A percentile compares a stretch with the other conserved stretches of the same genome.
Evolutionary conservation across 2,888 invertebrate genomes (phyloP).

Genomic region (Branchellion lobata): DNA sequence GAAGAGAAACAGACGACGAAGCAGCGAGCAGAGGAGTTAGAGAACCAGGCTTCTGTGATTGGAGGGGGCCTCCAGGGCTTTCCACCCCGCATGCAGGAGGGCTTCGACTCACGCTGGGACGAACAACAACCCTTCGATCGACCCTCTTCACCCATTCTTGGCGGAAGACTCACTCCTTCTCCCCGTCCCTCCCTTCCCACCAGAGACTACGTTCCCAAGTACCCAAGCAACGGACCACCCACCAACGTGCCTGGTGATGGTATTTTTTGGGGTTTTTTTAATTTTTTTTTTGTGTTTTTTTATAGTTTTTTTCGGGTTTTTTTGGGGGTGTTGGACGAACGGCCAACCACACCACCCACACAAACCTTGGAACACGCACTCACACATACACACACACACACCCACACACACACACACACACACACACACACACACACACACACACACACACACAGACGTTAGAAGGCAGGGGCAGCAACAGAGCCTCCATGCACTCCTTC

Average conservation of each 20-base stretch:
- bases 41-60: slow-evolving; percentile 75
- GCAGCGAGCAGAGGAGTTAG: slow-evolving; percentile 92
- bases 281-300: not conserved
- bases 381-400: too few species aligned
- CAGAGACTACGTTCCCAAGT: slow-evolving; percentile 74
- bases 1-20: slow-evolving; percentile 85
- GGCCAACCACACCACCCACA: too few species aligned
- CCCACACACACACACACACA: too few species aligned
- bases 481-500: not conserved
- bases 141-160: slow-evolving; percentile 72
- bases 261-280: too few species aligned
- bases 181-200: slow-evolving; percentile 50
- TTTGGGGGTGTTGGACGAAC: too few species aligned
- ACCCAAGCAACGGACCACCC: too few species aligned
- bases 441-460: too few species aligned
- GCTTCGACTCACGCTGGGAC: slow-evolving; percentile 67
- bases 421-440: too few species aligned
- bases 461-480: too few species aligned
- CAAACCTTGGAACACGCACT: too few species aligned
- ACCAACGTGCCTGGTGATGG: too few species aligned
- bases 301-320: not conserved
- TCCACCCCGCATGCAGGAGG: slow-evolving; percentile 68
- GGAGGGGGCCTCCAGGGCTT: slow-evolving; percentile 64
- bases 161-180: slow-evolving; percentile 81
- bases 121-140: slow-evolving; percentile 70